Percentiles rank a stretch among this genome's conserved stretches.
Evolutionary conservation across 2,113 vertebrate species (phyloP).

Genomic region (Poecile atricapillus): DNA sequence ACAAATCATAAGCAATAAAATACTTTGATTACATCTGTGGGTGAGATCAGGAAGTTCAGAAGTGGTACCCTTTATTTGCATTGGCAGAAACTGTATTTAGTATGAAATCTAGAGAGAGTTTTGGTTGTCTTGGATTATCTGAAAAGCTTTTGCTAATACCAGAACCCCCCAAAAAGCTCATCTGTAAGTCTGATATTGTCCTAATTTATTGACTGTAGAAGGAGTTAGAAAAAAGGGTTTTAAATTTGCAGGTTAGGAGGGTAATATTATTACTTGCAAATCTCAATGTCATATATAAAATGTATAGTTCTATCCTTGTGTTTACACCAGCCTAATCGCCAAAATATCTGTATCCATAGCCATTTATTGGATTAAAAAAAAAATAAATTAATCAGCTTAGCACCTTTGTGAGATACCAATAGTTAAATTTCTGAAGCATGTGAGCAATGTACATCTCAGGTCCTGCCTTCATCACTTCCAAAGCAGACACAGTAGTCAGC

Average conservation of each 20-base stretch:
- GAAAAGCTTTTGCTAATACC: background rate
- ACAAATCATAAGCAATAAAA: constrained; percentile 15
- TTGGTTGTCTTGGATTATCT: background rate
- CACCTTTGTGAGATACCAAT: background rate
- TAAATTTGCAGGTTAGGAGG: background rate
- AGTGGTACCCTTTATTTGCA: background rate
- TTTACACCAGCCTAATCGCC: background rate
- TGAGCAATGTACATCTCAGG: background rate
- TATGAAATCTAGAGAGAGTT: background rate
- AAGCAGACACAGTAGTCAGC: background rate
- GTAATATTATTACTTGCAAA: background rate
- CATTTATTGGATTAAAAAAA: background rate
- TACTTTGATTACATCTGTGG: background rate
- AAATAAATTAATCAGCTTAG: background rate
- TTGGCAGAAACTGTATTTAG: background rate
- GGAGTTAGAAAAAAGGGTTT: background rate
- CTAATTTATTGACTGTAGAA: background rate
- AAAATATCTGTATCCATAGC: background rate
- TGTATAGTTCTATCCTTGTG: background rate
- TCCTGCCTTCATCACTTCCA: background rate
- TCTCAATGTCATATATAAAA: background rate
- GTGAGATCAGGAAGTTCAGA: background rate
- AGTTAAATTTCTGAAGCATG: background rate
- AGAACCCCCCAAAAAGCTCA: background rate
- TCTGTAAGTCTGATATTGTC: background rate